phyloP scores from a whole-genome alignment of 2,113 vertebrate species.

The Herpetotheres cachinnans region DNA sequence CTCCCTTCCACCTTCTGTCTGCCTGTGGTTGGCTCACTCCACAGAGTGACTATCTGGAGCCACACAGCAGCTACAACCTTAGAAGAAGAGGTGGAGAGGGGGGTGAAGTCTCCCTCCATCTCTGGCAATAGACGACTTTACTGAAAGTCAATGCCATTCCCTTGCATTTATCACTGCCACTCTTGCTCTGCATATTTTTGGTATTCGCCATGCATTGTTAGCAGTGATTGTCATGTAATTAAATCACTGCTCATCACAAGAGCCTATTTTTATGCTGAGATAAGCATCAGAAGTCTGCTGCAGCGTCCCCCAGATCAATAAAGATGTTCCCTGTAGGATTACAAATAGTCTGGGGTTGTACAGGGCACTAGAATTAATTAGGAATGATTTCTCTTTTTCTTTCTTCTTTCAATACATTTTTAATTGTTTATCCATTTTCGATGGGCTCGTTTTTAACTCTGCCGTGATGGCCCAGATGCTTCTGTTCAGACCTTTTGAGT shows the following conservation, averaged over 20 bases:
- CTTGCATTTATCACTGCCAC: slow-evolving; percentile 92
- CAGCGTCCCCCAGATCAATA: slow-evolving; percentile 90
- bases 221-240: slow-evolving; percentile 98
- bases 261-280: slow-evolving; percentile 91
- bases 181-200: slow-evolving; percentile 81
- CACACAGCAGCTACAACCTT: background rate
- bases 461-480: background rate
- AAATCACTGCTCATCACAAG: slow-evolving; percentile 90
- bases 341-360: slow-evolving; percentile 85
- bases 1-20: background rate
- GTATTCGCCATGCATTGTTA: slow-evolving; percentile 87
- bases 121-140: slow-evolving; percentile 59
- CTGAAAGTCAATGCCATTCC: slow-evolving; percentile 74
- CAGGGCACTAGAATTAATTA: slow-evolving; percentile 92
- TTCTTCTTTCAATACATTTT: slow-evolving; percentile 81
- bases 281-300: slow-evolving; percentile 86
- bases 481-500: background rate
- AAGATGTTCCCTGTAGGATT: slow-evolving; percentile 91
- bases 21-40: background rate
- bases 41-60: background rate
- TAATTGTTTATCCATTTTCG: slow-evolving; percentile 83
- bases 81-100: background rate
- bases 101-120: background rate
- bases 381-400: slow-evolving; percentile 84
- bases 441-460: slow-evolving; percentile 59